Evolutionary conservation across 2,113 vertebrate genomes (phyloP), one percentile per base, ranked within the genome.

Genomic region (Lathamus discolor): DNA sequence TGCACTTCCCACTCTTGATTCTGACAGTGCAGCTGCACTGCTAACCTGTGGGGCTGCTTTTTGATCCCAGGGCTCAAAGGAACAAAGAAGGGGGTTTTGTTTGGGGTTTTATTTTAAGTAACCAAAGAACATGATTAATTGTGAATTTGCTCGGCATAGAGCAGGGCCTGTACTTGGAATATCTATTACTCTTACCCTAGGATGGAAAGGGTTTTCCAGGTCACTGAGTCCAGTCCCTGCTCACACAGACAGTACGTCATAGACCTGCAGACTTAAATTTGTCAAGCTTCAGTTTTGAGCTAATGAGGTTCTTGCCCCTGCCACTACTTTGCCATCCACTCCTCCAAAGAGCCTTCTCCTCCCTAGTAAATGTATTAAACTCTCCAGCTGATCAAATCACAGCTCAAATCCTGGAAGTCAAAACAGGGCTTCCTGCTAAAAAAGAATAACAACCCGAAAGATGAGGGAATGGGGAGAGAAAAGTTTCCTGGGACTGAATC

Each of bases 241-340:
- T 95, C 28, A 7, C 73, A 48, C 86, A 95, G 93, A 67, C 41
- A 75, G 44, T 69, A 64, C 0, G 1, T 87, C 91, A 82, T 68
- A 85, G 69, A 84, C 88, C 52, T 18, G 14, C 84, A 11, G 28
- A 66, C 44, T 85, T 95, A 49, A 75, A 83, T 94, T 90, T 89
- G 87, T 91, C 90, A 95, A 54, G 74, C 63, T 92, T 95, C 81
- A 57, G 33, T 73, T 95, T 95, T 59, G n/a, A 95, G 67, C 35
- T 91, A 87, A 95, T 95, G 52, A 83, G 82, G 84, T 91, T 91
- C 90, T 91, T 95, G 84, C 37, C 85, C 83, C 69, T 92, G 64
- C 41, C 84, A 29, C 64, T 83, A 33, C 35, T 46, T 87, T 92
- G 74, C 55, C n/a, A 83, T 86, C 46, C 43, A 23, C 64, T 84